Conservation (phyloP, 1,140 invertebrate species). For the Psix sp. region DNA sequence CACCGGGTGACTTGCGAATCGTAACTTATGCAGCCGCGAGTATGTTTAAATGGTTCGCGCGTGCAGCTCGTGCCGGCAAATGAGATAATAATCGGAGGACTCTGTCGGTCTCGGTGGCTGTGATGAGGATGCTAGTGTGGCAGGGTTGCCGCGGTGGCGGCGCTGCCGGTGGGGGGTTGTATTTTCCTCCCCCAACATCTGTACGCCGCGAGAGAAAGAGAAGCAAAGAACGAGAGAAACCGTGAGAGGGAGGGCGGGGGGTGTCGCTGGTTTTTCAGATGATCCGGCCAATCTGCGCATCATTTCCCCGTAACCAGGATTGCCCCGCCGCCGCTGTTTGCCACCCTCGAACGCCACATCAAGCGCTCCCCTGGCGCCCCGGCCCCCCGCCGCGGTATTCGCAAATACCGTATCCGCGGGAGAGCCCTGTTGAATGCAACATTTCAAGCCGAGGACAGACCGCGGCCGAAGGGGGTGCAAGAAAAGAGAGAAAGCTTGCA, state of each 20-base stretch:
- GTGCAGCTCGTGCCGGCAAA: constrained; percentile 71
- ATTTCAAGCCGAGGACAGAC: constrained; percentile 64
- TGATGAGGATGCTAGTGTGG: constrained; percentile 62
- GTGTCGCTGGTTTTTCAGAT: constrained; percentile 75
- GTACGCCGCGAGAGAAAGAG: constrained; percentile 51
- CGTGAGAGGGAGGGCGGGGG: constrained; percentile 21
- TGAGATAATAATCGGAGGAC: constrained; percentile 75
- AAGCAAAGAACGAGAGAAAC: constrained; percentile 11
- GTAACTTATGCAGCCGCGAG: constrained; percentile 21
- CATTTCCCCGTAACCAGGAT: constrained; percentile 69
- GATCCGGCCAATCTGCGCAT: constrained; percentile 78
- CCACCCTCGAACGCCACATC: constrained; percentile 66
- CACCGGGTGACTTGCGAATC: constrained; percentile 1
- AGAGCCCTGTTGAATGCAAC: constrained; percentile 64
- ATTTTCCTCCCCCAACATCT: constrained; percentile 66
- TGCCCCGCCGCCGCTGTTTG: constrained; percentile 51
- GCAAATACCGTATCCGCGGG: constrained; percentile 39
- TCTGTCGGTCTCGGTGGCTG: constrained; percentile 65
- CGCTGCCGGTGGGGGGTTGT: constrained; percentile 64
- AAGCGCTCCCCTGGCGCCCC: constrained; percentile 32
- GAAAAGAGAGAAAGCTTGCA: constrained; percentile 43
- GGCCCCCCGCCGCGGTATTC: constrained; percentile 32
- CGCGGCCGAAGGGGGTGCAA: constrained; percentile 51
- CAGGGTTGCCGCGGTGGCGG: constrained; percentile 61
- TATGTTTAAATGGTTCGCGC: constrained; percentile 49